phyloP scores from a whole-genome alignment of 2,888 invertebrate species.

The Meta bourneti region DNA sequence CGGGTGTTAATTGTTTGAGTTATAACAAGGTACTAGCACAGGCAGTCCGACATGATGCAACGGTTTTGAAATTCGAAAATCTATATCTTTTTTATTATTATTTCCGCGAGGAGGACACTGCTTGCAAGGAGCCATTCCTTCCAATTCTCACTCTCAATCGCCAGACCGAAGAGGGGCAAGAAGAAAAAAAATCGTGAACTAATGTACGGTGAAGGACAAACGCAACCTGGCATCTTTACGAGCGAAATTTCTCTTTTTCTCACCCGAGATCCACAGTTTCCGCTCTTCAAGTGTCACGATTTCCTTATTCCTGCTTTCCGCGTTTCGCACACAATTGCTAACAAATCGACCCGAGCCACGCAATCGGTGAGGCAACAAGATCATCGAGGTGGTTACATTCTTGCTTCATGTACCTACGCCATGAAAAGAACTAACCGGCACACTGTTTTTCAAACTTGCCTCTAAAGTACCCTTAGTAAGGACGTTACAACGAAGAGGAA shows the following conservation, averaged over 20 bases:
- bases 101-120: too few relatives aligned
- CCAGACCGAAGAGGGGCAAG: slow-evolving; percentile 28
- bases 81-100: too few relatives aligned
- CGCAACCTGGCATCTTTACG: slow-evolving; percentile 50
- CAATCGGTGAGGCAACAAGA: not conserved
- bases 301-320: slow-evolving; percentile 49
- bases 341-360: slow-evolving; percentile 2
- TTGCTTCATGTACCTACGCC: not conserved
- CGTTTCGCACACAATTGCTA: slow-evolving; percentile 9
- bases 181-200: not conserved
- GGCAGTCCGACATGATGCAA: too few relatives aligned
- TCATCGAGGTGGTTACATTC: not conserved
- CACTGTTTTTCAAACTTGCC: not conserved
- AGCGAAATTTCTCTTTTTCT: slow-evolving; percentile 34
- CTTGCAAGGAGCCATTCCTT: too few relatives aligned
- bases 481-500: too few relatives aligned
- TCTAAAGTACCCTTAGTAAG: too few relatives aligned
- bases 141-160: not conserved
- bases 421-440: not conserved
- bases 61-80: too few relatives aligned
- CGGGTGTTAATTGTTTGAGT: too few relatives aligned
- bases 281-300: slow-evolving; percentile 43
- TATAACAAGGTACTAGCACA: too few relatives aligned
- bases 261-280: slow-evolving; percentile 40
- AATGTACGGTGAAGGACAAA: slow-evolving; percentile 36